Base-by-base conservation (phyloP, 2,113 vertebrate species). In the Butorides virescens region DNA sequence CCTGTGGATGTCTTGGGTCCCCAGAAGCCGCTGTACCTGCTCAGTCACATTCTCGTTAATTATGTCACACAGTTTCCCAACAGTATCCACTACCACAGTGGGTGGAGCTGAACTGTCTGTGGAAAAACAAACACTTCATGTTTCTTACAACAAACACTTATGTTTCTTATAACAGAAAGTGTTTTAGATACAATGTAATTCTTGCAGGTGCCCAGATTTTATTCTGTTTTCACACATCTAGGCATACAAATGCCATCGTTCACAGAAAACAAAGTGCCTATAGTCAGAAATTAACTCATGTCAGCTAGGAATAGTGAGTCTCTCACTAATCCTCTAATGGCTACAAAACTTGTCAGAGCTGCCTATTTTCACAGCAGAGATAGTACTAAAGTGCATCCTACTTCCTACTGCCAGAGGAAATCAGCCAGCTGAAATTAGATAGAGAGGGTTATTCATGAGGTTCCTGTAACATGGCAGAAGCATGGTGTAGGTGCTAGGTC, bases 1-100 rank as follows among this genome's bases (percentile, higher is more conserved):
- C 99, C 99, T 99, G 96, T 98, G 97, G 34, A 99, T 97, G 81
- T 99, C 99, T 29, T 97, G 96, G 4, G 98, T 98, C 87, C 98
- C 98, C 91, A 99, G 97, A 47, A 99, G 94, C 67, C 96, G 91
- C 8, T 97, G 97, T 74, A 99, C 70, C 58, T 98, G 98, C 75
- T 96, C 83, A 46, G 70, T 96, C 53, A 98, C 19, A 6, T 88
- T 90, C 75, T 95, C 95, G 17, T 96, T 96, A 73, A 98, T 47
- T 49, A 98, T 85, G 36, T 97, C 97, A 80, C 98, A 98, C 46
- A 99, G 87, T 90, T 97, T 98, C 86, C 98, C 98, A 91, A 99
- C 98, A 13, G 92, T 97, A 92, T 98, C 97, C 44, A 99, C 98
- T 67, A 99, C 96, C 53, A 98, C 96, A 86, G 97, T 97, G 75